Percentiles rank a stretch among this genome's conserved stretches.
Conservation (phyloP, 1,140 invertebrate genomes). For the Stenopsyche tienmushanensis region DNA sequence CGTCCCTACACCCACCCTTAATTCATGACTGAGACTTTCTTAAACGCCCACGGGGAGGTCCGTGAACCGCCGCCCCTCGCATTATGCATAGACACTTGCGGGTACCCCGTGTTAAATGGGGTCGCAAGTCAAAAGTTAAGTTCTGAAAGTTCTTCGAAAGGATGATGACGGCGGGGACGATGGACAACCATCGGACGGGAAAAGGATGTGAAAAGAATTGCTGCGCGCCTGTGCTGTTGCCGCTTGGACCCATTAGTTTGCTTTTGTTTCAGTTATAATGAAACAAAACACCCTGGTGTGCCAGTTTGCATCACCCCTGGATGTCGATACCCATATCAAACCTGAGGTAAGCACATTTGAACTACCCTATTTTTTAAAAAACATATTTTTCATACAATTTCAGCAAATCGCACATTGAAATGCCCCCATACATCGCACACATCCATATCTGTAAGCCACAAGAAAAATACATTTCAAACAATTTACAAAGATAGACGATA, state of each 20-base stretch:
- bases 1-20: neutral
- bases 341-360: conserved; percentile 78
- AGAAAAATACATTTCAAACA: too few relatives aligned
- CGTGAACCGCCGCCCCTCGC: neutral
- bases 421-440: too few relatives aligned
- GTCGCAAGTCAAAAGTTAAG: conserved; percentile 41
- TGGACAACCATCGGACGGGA: conserved; percentile 19
- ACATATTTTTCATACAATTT: neutral
- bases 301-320: conserved; percentile 92
- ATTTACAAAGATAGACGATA: too few relatives aligned
- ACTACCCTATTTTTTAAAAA: conserved; percentile 1
- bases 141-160: conserved; percentile 26
- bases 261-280: conserved; percentile 80
- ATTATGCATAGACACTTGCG: conserved; percentile 33
- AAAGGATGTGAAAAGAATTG: conserved; percentile 1
- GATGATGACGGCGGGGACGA: conserved; percentile 27
- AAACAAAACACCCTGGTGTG: conserved; percentile 87
- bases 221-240: conserved; percentile 16
- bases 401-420: too few relatives aligned
- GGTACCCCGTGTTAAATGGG: conserved; percentile 36
- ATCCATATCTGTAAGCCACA: too few relatives aligned
- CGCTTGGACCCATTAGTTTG: conserved; percentile 37
- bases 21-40: conserved; percentile 35
- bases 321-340: conserved; percentile 92
- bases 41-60: neutral